Conservation (phyloP, 2,113 vertebrate species). For the Cynocephalus volans region DNA sequence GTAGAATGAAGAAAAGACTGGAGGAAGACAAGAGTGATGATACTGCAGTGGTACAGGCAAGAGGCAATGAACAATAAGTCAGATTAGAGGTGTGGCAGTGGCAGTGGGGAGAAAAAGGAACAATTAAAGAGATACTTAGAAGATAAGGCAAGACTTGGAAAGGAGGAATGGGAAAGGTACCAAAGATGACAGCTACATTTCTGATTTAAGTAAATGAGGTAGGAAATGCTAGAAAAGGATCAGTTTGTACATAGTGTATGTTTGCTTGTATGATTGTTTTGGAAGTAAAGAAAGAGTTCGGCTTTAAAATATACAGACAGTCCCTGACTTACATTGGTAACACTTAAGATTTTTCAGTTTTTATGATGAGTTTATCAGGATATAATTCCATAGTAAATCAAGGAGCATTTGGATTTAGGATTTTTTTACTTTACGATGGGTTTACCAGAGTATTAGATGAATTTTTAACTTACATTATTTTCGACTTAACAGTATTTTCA, state of each 20-base stretch:
- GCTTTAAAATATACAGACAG: not conserved
- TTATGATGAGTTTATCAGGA: too few relatives aligned
- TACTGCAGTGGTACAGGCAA: not conserved
- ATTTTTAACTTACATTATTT: too few relatives aligned
- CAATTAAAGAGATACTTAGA: not conserved
- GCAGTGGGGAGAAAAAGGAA: not conserved
- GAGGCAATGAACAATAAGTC: not conserved
- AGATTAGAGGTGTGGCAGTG: not conserved
- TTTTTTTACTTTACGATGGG: too few relatives aligned
- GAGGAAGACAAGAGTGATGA: not conserved
- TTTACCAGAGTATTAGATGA: too few relatives aligned
- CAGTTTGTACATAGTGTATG: not conserved
- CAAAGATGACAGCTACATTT: conserved; percentile 44
- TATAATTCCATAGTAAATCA: too few relatives aligned
- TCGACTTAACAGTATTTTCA: not conserved
- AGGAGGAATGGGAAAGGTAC: not conserved
- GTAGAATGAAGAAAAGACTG: not conserved
- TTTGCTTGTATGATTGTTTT: not conserved
- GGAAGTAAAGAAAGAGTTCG: not conserved
- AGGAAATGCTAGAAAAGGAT: conserved; percentile 38
- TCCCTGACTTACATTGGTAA: too few relatives aligned
- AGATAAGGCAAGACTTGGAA: conserved; percentile 15
- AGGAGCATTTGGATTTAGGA: too few relatives aligned
- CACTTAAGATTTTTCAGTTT: too few relatives aligned
- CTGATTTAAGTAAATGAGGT: conserved; percentile 19